Percentiles rank a stretch among this genome's conserved stretches.
Evolutionary conservation across 2,888 invertebrate genomes (phyloP).

Genomic region (Agonopterix alstromeriana): DNA sequence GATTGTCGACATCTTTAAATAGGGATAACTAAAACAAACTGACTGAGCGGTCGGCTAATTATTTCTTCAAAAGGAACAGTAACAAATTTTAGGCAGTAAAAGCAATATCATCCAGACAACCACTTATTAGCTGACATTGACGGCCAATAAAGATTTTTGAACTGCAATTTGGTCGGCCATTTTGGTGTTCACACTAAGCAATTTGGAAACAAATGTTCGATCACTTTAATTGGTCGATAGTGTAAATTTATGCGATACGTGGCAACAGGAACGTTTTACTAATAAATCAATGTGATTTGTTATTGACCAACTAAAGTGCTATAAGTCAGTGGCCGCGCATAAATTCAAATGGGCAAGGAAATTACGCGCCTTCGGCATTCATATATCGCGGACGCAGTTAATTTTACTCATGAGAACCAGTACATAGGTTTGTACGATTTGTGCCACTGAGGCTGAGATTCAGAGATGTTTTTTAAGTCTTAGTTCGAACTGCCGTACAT

Average conservation of each 20-base stretch:
- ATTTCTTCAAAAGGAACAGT: too few species aligned
- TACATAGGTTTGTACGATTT: neutral
- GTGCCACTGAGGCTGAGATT: neutral
- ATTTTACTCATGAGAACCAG: neutral
- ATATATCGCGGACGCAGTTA: constrained; percentile 8
- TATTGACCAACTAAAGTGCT: constrained; percentile 35
- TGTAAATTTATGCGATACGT: constrained; percentile 14
- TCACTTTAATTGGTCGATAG: constrained; percentile 12
- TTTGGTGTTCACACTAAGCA: neutral
- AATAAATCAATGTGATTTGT: constrained; percentile 52
- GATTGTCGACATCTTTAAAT: too few species aligned
- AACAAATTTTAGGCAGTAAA: too few species aligned
- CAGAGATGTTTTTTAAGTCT: too few species aligned
- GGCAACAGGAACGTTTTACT: constrained; percentile 13
- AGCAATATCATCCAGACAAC: too few species aligned
- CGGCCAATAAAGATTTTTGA: too few species aligned
- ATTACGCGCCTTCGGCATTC: constrained; percentile 34
- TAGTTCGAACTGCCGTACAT: too few species aligned
- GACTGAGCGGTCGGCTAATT: too few species aligned
- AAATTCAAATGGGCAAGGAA: constrained; percentile 42
- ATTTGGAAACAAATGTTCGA: constrained; percentile 5
- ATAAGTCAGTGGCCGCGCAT: constrained; percentile 40
- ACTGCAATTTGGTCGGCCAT: too few species aligned
- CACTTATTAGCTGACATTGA: too few species aligned
- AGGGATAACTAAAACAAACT: too few species aligned